These are phyloP conservation scores for Eubasilissa splendida DNA, from an alignment of 2,888 invertebrate species.

Conservation along the genomic window DNA sequence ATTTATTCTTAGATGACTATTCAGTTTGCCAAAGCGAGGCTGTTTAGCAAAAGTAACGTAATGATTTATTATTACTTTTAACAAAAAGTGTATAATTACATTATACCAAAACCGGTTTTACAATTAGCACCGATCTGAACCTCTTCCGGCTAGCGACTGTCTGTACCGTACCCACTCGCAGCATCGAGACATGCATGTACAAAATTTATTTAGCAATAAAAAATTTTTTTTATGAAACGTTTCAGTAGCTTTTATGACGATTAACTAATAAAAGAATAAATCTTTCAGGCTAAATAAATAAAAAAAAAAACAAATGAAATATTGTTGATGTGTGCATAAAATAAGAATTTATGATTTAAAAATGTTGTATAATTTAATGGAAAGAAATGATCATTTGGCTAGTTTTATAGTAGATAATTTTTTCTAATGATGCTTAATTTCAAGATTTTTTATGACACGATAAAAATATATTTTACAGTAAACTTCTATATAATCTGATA, in stretches of 20 bases:
- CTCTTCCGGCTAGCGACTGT: background rate
- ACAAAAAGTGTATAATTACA: slow-evolving; percentile 9
- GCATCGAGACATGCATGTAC: background rate
- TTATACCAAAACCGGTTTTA: slow-evolving; percentile 52
- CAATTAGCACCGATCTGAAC: slow-evolving; percentile 50
- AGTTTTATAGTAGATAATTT: slow-evolving; percentile 1
- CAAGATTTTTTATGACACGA: background rate
- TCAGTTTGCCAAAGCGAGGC: background rate
- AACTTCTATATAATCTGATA: no score
- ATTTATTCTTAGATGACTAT: background rate
- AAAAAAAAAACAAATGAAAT: slow-evolving; percentile 24
- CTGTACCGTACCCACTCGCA: background rate
- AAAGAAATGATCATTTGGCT: slow-evolving; percentile 5
- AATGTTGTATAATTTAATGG: slow-evolving; percentile 28
- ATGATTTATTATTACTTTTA: slow-evolving; percentile 46
- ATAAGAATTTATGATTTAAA: slow-evolving; percentile 24
- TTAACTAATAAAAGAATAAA: slow-evolving; percentile 34
- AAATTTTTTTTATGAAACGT: slow-evolving; percentile 3
- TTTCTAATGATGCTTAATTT: background rate
- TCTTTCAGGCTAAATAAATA: slow-evolving; percentile 8
- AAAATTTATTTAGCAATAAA: slow-evolving; percentile 33
- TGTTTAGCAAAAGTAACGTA: slow-evolving; percentile 5
- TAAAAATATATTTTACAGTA: background rate
- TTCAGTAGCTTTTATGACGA: slow-evolving; percentile 41
- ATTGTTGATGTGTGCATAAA: slow-evolving; percentile 24